These are phyloP conservation scores for Meta bourneti DNA, from an alignment of 2,888 invertebrate genomes.

Conservation along the genomic window DNA sequence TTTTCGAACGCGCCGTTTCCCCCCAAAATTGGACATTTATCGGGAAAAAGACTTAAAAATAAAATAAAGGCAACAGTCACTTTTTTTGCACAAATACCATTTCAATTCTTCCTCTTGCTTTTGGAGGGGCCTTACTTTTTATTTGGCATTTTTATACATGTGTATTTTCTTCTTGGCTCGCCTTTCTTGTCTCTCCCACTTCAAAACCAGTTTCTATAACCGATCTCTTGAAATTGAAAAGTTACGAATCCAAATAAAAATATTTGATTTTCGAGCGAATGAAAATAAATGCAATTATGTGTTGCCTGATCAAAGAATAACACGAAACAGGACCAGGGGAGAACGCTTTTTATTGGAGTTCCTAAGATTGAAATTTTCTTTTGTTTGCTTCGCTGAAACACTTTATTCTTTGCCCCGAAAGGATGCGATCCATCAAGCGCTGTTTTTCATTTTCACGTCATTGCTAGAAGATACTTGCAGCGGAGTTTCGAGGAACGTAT, in stretches of 20 bases:
- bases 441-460: too few species aligned
- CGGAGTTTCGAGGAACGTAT: too few species aligned
- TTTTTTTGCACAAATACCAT: constrained; percentile 64
- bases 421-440: constrained; percentile 28
- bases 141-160: constrained; percentile 24
- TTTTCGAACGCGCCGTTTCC: constrained; percentile 66
- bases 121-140: constrained; percentile 37
- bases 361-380: too few species aligned
- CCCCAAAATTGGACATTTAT: constrained; percentile 75
- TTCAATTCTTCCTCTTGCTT: constrained; percentile 64
- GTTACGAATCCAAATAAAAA: constrained; percentile 70
- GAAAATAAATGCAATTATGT: constrained; percentile 69
- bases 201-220: constrained; percentile 47
- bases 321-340: constrained; percentile 11
- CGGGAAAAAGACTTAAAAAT: constrained; percentile 66
- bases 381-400: too few species aligned
- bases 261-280: constrained; percentile 67
- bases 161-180: constrained; percentile 26
- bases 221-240: constrained; percentile 57
- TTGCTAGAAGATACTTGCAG: too few species aligned
- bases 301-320: constrained; percentile 70
- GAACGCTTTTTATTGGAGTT: too few species aligned
- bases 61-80: constrained; percentile 50
- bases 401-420: too few species aligned
- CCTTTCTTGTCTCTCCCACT: neutral